Evolutionary conservation across 2,888 invertebrate genomes (phyloP), one percentile per base, ranked within the genome.

Genomic region (Anoncus sp.): DNA sequence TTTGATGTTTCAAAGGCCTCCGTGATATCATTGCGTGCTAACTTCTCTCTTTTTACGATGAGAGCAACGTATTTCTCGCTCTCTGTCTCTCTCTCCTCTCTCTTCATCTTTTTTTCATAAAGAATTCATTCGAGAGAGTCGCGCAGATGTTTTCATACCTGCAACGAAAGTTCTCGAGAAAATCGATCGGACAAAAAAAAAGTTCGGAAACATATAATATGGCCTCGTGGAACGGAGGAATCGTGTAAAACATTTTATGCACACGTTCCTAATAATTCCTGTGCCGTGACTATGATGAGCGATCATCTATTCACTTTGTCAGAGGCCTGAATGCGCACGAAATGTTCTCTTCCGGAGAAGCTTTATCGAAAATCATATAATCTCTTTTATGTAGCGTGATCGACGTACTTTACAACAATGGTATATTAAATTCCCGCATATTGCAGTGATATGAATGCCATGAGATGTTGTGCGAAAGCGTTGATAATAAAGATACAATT

Each of bases 1-100:
- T 74, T 75, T 78, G 66, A 75, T 75, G 71, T 78, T 78, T 53
- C 75, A 62, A 60, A 20, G 5, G 22, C 22, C 31, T 40, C 24
- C 10, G 14, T 22, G 7, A n/a, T 71, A 62, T 75, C 74, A 66
- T 35, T n/a, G n/a, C 49, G 73, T 59, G 66, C 71, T 60, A 51
- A 60, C 49, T 55, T 49, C 12, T 27, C 31, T 47, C 18, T 45
- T 24, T 57, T 73, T 35, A 75, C 38, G 70, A 74, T 31, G 51
- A 43, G 35, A 43, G 35, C 16, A 22, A 55, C 57, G 62, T 18
- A 18, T 24, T 10, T 38, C 12, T 24, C 62, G 18, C 27, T 10
- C 16, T 22, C 47, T 9, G 9, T n/a, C n/a, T n/a, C n/a, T n/a
- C n/a, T n/a, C n/a, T n/a, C n/a, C n/a, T n/a, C n/a, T n/a, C n/a